Percentiles rank a stretch among this genome's conserved stretches.
Conservation (phyloP, 1,140 invertebrate genomes). For the Mamestra configurata region DNA sequence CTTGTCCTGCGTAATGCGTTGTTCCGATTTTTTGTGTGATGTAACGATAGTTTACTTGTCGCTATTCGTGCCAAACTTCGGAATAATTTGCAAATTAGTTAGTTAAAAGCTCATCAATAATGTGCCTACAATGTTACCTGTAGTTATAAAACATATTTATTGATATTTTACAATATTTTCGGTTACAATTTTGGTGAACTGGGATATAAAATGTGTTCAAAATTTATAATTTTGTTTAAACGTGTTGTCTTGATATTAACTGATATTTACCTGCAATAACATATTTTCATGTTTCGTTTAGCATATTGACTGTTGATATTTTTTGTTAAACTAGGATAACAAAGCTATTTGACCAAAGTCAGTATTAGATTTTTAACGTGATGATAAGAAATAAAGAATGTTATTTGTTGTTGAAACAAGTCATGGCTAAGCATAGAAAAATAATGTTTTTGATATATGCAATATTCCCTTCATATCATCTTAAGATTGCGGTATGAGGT, state of each 20-base stretch:
- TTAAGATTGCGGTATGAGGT: conserved; percentile 75
- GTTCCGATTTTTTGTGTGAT: conserved; percentile 50
- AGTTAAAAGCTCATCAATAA: conserved; percentile 82
- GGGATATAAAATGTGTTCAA: conserved; percentile 84
- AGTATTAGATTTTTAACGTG: conserved; percentile 85
- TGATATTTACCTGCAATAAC: conserved; percentile 85
- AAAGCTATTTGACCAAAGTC: conserved; percentile 88
- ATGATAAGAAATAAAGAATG: conserved; percentile 72
- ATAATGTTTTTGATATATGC: conserved; percentile 64
- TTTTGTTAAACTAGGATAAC: conserved; percentile 87
- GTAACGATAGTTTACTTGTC: background rate
- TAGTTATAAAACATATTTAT: conserved; percentile 81
- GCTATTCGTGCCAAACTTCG: conserved; percentile 42
- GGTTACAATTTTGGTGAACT: conserved; percentile 74
- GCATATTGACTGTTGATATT: conserved; percentile 86
- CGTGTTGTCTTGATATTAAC: conserved; percentile 76
- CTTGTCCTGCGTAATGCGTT: conserved; percentile 46
- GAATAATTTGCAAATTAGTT: conserved; percentile 61
- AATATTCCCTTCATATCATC: conserved; percentile 82
- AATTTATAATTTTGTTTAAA: conserved; percentile 69
- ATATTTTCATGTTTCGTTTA: conserved; percentile 75
- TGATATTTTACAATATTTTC: conserved; percentile 71
- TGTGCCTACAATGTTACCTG: conserved; percentile 87
- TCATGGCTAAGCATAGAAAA: conserved; percentile 75
- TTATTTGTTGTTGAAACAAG: conserved; percentile 78